Evolutionary conservation across 2,113 vertebrate genomes (phyloP), one percentile per base, ranked within the genome.

Genomic region (Seriola dumerili): DNA sequence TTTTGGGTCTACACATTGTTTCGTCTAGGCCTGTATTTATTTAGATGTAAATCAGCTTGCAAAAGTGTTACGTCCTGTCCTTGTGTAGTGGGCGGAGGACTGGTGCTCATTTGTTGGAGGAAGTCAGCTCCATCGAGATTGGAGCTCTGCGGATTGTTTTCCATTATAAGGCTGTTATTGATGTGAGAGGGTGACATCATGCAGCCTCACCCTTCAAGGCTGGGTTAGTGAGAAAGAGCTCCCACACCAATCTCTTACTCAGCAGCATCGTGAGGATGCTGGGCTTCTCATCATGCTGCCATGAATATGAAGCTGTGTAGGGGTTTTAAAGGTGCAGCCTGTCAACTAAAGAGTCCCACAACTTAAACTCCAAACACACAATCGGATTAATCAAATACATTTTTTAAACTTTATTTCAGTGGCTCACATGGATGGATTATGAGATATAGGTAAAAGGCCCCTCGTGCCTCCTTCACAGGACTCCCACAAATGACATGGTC

Each of bases 1-100:
- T 96, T 85, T 96, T 94, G 95, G 90, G 88, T 84, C 84, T 85
- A 84, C 94, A 95, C 95, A 97, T 97, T 98, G 97, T 97, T 97
- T 96, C 90, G 96, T 95, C 95, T 96, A 89, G 89, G 71, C 64
- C 88, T 66, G 93, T 97, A 96, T 97, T 97, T 97, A 97, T 96
- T 97, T 96, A 96, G 96, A 97, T 96, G 95, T 96, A 96, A 96
- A 97, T 97, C 96, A 96, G 96, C 94, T 94, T 87, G 94, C 95
- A 95, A 95, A 96, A 96, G 96, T 97, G 96, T 96, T 96, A 96
- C 95, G 95, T 97, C 97, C 97, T 97, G 96, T 95, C 94, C 94
- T 96, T 96, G 95, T 95, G 94, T 93, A 89, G 94, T 93, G 94
- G 93, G 82, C 84, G 94, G 94, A 84, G 89, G 85, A 92, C 80